Base-by-base conservation (phyloP, 2,888 invertebrate genomes). In the Heliconius ethilla region DNA sequence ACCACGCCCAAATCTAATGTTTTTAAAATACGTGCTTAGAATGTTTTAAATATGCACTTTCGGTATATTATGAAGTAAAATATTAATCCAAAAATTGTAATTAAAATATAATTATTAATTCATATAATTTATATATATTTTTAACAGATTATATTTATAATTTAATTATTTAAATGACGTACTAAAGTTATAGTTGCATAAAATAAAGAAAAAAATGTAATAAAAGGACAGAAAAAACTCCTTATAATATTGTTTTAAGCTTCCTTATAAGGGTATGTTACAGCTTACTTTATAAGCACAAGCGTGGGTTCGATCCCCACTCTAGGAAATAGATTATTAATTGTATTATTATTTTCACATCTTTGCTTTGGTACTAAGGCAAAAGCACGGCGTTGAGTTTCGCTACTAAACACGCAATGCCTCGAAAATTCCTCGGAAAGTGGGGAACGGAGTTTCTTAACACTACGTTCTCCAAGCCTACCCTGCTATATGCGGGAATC, bases 231-330 rank as follows among this genome's bases (percentile, higher is more conserved):
- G 7, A 59, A 62, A 62, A 25, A 25, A 67, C 33, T 37, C 13
- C 37, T 7, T 40, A 40, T 15, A 69, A n/a, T 33, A 40, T 40
- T 88, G 82, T 88, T 89, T 90, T 87, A 86, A 18, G 13, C 3
- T 72, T 33, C 72, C 33, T 37, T 37, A 37, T 72, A 59, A 59
- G 9, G 33, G 13, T 33, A 72, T 59, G 33, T 72, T 29, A 37
- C 18, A 59, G 33, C 25, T 33, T 11, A 59, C 9, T 51, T 40
- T 11, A 40, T 40, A 11, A 11, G 40, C 11, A 51, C 18, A 18
- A 7, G 7, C 7, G 22, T 51, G 7, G 22, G 51, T 51, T 51
- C 18, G 18, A 51, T 51, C 18, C 18, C 51, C 18, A 18, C 51
- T 51, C 22, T 18, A 51, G 7, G 18, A 51, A 22, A 51, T 51